Evolutionary conservation across 2,113 vertebrate species (phyloP), one percentile per base, ranked within the genome.

Genomic region (Leptodactylus fuscus): DNA sequence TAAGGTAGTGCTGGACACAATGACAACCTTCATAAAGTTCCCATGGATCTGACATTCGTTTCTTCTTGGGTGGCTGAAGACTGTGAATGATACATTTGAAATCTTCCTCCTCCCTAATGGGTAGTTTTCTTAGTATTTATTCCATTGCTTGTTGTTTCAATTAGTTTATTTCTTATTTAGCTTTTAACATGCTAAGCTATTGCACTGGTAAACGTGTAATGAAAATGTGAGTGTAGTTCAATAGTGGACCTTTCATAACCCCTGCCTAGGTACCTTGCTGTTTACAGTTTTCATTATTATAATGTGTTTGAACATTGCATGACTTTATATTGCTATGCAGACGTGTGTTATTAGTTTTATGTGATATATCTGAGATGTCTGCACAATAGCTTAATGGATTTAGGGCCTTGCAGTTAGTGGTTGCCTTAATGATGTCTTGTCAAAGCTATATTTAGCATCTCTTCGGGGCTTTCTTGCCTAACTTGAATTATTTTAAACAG

Each of bases 371-470:
- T 83, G 38, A 75, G 82, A 84, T 65, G 38, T 49, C 74, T 77
- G 49, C 82, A 85, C 71, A 77, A 85, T 85, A 36, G 82, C 55
- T 76, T 78, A 49, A 67, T 85, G 60, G 82, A 77, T 36, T 49
- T 78, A 55, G 18, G 22, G 15, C 55, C 75, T 51, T 77, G 13
- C 29, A 67, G 36, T 48, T 16, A 67, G 29, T 77, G 60, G 73
- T 36, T 71, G 46, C 48, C 44, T 24, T 70, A 70, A 85, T 78
- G 73, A 60, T 76, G 41, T 65, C 62, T 84, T 76, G 53, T 84
- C 71, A 62, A 49, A 22, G 16, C 41, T 67, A 67, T 67, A 69
- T 78, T 85, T 77, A 85, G 41, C 12, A 51, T 51, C 27, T n/a
- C 55, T 67, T 85, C 27, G 44, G 44, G 41, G 58, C 24, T 67